Evolutionary conservation across 2,113 vertebrate genomes (phyloP).

Genomic region (Bos taurus): ARS-UCD2.0 NC_037346.1:18832001-18832500

Average conservation of each 20-base stretch:
- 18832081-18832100: neutral
- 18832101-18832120: neutral
- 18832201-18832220: neutral
- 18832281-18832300: neutral
- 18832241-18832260: neutral
- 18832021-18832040: neutral
- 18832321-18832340: neutral
- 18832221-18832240: neutral
- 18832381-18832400: neutral
- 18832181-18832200: neutral
- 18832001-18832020: neutral
- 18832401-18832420: neutral
- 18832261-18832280: neutral
- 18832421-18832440: neutral
- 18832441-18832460: neutral
- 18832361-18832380: neutral
- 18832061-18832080: neutral
- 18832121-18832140: neutral
- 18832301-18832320: neutral
- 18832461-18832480: neutral
- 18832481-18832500: neutral
- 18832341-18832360: neutral
- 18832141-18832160: neutral
- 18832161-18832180: neutral
- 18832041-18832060: neutral